Evolutionary conservation across 2,113 vertebrate species (phyloP).

Genomic region (Oxyura jamaicensis): DNA sequence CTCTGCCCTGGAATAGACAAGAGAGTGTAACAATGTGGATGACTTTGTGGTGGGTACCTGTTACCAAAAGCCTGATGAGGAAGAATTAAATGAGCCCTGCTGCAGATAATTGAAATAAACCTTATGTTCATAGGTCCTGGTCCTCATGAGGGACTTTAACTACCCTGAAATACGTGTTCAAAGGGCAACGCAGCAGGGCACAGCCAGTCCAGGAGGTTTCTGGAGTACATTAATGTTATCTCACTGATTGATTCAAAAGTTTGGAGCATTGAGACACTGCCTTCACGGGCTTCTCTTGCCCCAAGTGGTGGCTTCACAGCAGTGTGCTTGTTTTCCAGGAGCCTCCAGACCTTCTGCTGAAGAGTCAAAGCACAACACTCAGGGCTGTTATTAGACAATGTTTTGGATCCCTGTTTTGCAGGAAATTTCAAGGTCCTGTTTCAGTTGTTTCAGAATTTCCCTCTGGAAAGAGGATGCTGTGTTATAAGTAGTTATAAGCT

Average conservation of each 20-base stretch:
- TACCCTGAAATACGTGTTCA: accelerated
- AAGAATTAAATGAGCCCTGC: neutral
- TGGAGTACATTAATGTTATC: neutral
- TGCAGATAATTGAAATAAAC: neutral
- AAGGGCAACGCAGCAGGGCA: neutral
- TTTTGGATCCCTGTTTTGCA: neutral
- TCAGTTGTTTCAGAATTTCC: neutral
- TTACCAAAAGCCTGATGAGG: neutral
- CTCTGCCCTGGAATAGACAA: neutral
- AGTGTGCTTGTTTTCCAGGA: neutral
- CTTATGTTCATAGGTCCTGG: neutral
- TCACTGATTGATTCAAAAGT: neutral
- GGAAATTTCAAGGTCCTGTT: neutral
- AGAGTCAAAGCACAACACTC: neutral
- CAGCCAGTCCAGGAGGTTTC: neutral
- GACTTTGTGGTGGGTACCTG: neutral
- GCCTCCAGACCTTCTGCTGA: neutral
- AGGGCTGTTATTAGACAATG: neutral
- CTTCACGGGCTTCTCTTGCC: neutral
- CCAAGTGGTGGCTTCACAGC: neutral
- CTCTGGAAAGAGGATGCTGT: neutral
- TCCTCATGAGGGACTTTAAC: neutral
- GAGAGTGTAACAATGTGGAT: neutral
- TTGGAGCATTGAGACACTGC: neutral
- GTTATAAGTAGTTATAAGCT: neutral